Evolutionary conservation across 1,140 invertebrate genomes (phyloP).

Genomic region (Steinernema khuongi): DNA sequence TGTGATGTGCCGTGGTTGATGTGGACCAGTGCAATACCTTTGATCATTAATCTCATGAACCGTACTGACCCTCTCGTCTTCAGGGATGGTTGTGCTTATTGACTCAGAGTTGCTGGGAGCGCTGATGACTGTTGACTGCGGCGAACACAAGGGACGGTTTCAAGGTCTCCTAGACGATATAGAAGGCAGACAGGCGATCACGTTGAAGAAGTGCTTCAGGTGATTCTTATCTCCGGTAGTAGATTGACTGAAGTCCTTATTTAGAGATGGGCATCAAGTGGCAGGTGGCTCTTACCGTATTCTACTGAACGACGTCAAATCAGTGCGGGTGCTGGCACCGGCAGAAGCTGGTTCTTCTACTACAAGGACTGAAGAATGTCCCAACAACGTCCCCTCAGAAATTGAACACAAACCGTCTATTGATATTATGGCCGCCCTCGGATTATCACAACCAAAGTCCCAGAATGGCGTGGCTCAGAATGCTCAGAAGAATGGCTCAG

Average conservation of each 20-base stretch:
- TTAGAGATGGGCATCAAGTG: constrained; percentile 21
- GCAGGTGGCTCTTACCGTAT: background rate
- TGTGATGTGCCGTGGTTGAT: background rate
- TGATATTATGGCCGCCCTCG: background rate
- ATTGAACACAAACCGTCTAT: background rate
- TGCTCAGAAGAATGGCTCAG: background rate
- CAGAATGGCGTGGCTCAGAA: background rate
- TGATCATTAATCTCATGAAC: background rate
- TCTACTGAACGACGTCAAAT: background rate
- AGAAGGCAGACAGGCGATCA: constrained; percentile 25
- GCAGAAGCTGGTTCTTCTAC: background rate
- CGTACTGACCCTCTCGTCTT: background rate
- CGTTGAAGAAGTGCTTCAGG: constrained; percentile 42
- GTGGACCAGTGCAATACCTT: background rate
- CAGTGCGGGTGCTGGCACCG: background rate
- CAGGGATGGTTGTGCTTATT: background rate
- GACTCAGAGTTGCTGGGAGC: constrained; percentile 37
- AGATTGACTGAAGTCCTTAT: background rate
- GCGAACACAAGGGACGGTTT: constrained; percentile 39
- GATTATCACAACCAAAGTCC: no score
- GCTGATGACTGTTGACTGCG: constrained; percentile 43
- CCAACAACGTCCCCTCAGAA: background rate
- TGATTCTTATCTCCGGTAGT: constrained; percentile 7
- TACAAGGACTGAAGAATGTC: background rate
- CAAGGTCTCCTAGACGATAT: constrained; percentile 38